These are phyloP conservation scores for Mus pahari DNA, from an alignment of 2,113 vertebrate species.

Conservation along the genomic window DNA sequence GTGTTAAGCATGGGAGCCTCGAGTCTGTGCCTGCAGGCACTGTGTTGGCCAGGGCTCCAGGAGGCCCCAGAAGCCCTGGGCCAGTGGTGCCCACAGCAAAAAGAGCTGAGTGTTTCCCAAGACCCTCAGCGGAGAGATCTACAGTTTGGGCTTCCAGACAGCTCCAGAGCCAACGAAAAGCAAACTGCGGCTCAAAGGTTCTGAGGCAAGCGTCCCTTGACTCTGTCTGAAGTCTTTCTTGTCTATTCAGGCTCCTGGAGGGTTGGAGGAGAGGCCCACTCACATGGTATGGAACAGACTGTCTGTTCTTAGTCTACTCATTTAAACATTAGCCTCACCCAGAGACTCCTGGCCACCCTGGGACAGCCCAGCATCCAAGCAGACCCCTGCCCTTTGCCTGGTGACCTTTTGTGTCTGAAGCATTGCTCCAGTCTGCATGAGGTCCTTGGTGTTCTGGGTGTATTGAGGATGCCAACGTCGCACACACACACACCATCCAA, in stretches of 20 bases:
- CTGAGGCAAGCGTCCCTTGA: background rate
- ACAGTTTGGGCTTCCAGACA: background rate
- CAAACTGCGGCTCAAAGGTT: background rate
- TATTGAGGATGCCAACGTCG: fast-evolving
- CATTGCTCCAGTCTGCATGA: fast-evolving
- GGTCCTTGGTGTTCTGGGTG: fast-evolving
- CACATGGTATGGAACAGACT: fast-evolving
- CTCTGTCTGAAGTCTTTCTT: fast-evolving
- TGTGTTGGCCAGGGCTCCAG: too few relatives aligned
- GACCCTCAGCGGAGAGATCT: background rate
- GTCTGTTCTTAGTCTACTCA: background rate
- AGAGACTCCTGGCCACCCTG: background rate
- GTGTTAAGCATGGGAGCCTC: background rate
- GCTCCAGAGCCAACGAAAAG: background rate
- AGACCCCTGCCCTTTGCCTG: background rate
- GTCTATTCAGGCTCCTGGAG: fast-evolving
- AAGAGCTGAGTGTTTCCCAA: background rate
- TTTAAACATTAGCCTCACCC: background rate
- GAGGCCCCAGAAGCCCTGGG: background rate
- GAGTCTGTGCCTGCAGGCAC: background rate
- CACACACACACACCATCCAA: fast-evolving
- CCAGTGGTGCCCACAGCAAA: fast-evolving
- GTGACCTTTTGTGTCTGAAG: fast-evolving
- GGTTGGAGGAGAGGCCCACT: background rate
- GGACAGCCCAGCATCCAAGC: background rate